phyloP scores from a whole-genome alignment of 2,797 vertebrate species.

The Spinus pinus region DNA sequence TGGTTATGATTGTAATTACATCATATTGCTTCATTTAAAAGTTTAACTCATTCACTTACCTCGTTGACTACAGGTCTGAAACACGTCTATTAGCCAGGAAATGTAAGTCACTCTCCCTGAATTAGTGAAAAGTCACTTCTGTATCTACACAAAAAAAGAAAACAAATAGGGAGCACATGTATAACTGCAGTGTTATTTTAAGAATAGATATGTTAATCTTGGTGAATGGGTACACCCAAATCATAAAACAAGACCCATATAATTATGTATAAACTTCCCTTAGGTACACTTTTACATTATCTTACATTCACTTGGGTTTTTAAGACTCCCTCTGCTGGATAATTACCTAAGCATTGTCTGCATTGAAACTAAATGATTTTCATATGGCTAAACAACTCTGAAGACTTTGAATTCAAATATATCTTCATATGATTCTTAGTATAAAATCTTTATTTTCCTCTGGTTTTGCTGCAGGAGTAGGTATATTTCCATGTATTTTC shows the following conservation, averaged over 20 bases:
- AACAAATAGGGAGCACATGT: not conserved
- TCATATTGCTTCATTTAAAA: not conserved
- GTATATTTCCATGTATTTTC: not conserved
- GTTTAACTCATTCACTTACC: not conserved
- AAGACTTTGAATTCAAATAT: not conserved
- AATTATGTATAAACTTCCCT: not conserved
- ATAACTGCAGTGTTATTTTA: not conserved
- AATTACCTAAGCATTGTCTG: not conserved
- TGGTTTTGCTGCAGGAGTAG: not conserved
- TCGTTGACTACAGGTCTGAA: not conserved
- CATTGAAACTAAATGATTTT: not conserved
- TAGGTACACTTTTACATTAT: not conserved
- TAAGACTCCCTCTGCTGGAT: constrained; percentile 14
- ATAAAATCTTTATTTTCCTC: not conserved
- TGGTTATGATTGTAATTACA: not conserved
- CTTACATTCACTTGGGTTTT: not conserved
- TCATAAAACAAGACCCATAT: not conserved
- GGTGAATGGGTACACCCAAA: not conserved
- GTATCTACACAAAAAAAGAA: not conserved
- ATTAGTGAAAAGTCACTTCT: not conserved
- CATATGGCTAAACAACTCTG: not conserved
- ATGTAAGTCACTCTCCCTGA: not conserved
- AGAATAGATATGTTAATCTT: not conserved
- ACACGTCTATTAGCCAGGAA: not conserved
- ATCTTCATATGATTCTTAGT: not conserved